Conservation (phyloP, 1,140 invertebrate genomes). For the Bacillus rossius region DNA sequence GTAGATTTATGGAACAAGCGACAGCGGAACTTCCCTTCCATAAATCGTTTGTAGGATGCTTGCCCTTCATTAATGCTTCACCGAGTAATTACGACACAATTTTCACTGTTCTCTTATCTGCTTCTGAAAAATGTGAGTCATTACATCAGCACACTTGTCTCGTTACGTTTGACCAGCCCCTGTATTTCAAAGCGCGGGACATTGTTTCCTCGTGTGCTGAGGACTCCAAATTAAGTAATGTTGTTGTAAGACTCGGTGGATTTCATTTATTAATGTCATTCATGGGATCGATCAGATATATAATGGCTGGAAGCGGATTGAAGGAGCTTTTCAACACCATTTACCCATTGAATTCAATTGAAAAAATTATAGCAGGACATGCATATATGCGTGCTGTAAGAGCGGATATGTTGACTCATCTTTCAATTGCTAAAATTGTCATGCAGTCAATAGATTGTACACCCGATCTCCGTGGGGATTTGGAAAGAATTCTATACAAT, state of each 20-base stretch:
- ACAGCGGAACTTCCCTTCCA: conserved; percentile 11
- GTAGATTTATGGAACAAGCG: conserved; percentile 24
- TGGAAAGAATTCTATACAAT: background rate
- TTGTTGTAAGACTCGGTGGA: conserved; percentile 21
- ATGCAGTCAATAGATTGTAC: no score
- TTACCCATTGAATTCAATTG: conserved; percentile 9
- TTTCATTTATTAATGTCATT: conserved; percentile 16
- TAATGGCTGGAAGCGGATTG: no score
- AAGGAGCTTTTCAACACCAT: conserved; percentile 7
- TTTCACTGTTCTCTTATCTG: conserved; percentile 17
- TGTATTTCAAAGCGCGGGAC: conserved; percentile 30
- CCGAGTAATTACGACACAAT: conserved; percentile 26
- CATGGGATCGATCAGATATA: no score
- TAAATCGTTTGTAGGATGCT: conserved; percentile 13
- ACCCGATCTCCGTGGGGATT: no score
- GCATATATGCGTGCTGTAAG: conserved; percentile 14
- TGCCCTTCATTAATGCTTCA: conserved; percentile 26
- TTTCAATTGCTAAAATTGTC: conserved; percentile 5
- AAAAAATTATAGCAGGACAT: conserved; percentile 21
- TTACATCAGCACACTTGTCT: conserved; percentile 23
- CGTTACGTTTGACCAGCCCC: conserved; percentile 36
- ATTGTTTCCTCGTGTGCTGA: conserved; percentile 13
- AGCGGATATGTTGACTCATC: conserved; percentile 19
- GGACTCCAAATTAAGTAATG: conserved; percentile 12
- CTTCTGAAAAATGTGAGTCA: conserved; percentile 14